Conservation (phyloP, 2,888 invertebrate genomes). For the Myopa testacea region DNA sequence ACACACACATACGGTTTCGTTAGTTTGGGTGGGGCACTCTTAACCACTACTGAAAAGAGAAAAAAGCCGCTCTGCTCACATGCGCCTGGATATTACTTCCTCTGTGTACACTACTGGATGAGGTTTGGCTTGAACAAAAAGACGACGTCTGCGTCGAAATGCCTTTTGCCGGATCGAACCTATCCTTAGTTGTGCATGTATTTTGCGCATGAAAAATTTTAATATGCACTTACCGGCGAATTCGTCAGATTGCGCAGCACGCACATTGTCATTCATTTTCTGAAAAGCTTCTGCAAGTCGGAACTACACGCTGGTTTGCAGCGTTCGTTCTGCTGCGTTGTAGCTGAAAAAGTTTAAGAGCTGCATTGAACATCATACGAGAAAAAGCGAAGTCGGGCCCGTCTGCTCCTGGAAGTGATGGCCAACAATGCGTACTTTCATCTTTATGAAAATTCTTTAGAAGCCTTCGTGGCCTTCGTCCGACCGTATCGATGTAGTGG, state of each 20-base stretch:
- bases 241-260: conserved; percentile 39
- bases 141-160: background rate
- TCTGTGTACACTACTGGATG: background rate
- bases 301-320: conserved; percentile 21
- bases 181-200: background rate
- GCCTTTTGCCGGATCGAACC: conserved; percentile 7
- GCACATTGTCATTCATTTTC: too few relatives aligned
- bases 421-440: too few relatives aligned
- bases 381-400: too few relatives aligned
- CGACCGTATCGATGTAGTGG: too few relatives aligned
- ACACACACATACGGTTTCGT: conserved; percentile 21
- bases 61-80: background rate
- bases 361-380: background rate
- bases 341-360: conserved; percentile 17
- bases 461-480: too few relatives aligned
- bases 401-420: too few relatives aligned
- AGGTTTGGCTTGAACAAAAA: background rate
- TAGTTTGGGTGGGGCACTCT: conserved; percentile 62
- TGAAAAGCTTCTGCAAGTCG: conserved; percentile 4
- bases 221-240: conserved; percentile 48
- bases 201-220: conserved; percentile 22
- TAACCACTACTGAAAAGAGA: conserved; percentile 52
- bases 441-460: too few relatives aligned
- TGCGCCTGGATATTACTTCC: conserved; percentile 16
- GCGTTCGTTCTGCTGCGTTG: conserved; percentile 2